Evolutionary conservation across 2,113 vertebrate genomes (phyloP), one percentile per base, ranked within the genome.

Genomic region (Nibea albiflora): DNA sequence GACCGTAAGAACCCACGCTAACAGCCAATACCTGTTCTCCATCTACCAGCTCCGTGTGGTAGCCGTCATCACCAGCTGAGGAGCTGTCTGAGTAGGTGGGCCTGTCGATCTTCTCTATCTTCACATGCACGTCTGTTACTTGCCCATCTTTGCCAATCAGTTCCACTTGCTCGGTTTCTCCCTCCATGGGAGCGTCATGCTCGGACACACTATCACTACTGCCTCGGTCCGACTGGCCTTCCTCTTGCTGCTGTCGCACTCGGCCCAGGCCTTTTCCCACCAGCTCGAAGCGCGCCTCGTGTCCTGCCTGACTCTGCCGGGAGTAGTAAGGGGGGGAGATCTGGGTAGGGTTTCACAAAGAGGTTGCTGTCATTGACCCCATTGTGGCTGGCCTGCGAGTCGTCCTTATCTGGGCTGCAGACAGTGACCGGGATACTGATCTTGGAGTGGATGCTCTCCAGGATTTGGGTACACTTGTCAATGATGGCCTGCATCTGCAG

Each of bases 401-500:
- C 96, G n/a, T 97, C 97, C 20, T 95, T 96, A 70, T 94, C 96
- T 3, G 96, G 94, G 22, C 96, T 97, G 72, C 96, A 93, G 4
- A 96, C 94, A 78, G 92, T 94, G 4, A 91, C 96, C 92, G 96
- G 97, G 5, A 98, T 93, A 28, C 92, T 98, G 90, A 99, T 98
- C 92, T 98, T 99, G 14, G 98, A 98, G 89, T 99, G 98, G 90
- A 99, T 97, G 85, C 97, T 97, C 95, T 99, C 98, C 64, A 99
- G 94, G 87, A 99, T 98, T 91, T 99, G 97, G 0, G 98, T 99
- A 90, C 98, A 99, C 89, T 98, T 99, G 92, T 99, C 98, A 19
- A 99, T 99, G 91, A 99, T 97, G 1, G 97, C 95, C 90, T 99
- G 98, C 98, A 99, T 99, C 93, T 99, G 98, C 54, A 99, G 96